phyloP scores from a whole-genome alignment of 2,888 invertebrate species.

The Merodon equestris region DNA sequence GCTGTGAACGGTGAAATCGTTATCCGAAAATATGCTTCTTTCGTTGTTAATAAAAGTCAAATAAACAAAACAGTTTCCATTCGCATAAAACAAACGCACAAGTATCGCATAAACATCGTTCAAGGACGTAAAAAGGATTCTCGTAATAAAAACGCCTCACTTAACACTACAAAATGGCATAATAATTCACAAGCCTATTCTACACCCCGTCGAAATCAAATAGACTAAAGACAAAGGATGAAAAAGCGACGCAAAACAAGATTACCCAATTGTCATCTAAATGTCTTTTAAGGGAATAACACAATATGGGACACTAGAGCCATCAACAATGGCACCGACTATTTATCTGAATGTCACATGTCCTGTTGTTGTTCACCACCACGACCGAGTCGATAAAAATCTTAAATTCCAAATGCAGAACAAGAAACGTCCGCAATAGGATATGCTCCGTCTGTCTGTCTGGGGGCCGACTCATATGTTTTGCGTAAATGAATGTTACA shows the following conservation, averaged over 20 bases:
- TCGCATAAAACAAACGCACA: conserved; percentile 57
- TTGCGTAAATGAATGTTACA: not conserved
- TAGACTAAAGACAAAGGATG: too few species aligned
- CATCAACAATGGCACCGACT: too few species aligned
- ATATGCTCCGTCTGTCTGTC: not conserved
- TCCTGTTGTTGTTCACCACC: conserved; percentile 13
- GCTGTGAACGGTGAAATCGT: conserved; percentile 32
- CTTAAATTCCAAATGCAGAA: conserved; percentile 51
- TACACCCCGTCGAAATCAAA: not conserved
- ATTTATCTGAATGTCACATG: too few species aligned
- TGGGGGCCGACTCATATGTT: not conserved
- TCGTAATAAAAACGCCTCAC: conserved; percentile 56
- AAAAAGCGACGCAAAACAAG: not conserved
- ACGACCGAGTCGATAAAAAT: conserved; percentile 35
- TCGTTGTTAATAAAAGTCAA: conserved; percentile 55
- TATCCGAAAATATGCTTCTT: conserved; percentile 49
- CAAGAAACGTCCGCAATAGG: not conserved
- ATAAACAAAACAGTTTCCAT: conserved; percentile 64
- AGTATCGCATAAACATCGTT: conserved; percentile 52
- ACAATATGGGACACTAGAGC: conserved; percentile 25
- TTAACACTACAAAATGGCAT: conserved; percentile 52
- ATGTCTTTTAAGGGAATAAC: conserved; percentile 50
- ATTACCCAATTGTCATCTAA: conserved; percentile 51
- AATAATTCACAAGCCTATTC: conserved; percentile 55
- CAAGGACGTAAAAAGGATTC: conserved; percentile 49